Percentiles rank a stretch among this genome's conserved stretches.
phyloP scores from a whole-genome alignment of 2,797 vertebrate species.

The Onychomys arenicola region DNA sequence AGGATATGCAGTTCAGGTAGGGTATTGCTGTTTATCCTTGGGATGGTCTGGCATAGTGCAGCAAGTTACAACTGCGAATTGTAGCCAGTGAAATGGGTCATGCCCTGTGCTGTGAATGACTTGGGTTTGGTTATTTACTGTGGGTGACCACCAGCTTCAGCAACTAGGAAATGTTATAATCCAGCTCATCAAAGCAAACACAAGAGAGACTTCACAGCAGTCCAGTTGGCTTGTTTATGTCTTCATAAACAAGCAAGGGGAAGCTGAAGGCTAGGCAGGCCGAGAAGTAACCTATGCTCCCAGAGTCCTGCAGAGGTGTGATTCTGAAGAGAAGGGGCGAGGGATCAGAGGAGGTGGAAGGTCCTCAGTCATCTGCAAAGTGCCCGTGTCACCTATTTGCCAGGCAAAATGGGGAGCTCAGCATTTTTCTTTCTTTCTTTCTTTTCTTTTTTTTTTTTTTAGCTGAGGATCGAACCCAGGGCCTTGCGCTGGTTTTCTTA shows the following conservation, averaged over 20 bases:
- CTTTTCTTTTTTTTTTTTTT: too few relatives aligned
- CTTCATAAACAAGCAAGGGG: conserved; percentile 44
- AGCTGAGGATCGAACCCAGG: too few relatives aligned
- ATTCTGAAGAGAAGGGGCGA: background rate
- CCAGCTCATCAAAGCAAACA: conserved; percentile 3
- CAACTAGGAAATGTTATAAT: background rate
- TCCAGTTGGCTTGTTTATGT: conserved; percentile 38
- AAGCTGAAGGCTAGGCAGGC: background rate
- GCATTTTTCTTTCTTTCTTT: too few relatives aligned
- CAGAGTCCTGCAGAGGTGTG: background rate
- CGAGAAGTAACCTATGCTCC: background rate
- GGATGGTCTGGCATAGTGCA: background rate
- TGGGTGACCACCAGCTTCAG: background rate
- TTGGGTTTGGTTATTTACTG: conserved; percentile 26
- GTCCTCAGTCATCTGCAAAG: background rate
- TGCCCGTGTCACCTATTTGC: background rate
- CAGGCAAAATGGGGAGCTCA: background rate
- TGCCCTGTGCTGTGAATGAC: background rate
- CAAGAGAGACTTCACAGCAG: conserved; percentile 56
- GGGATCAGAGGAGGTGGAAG: background rate
- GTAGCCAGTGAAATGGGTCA: background rate
- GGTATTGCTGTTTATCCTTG: conserved; percentile 13
- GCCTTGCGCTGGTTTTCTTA: background rate
- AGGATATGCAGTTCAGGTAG: background rate
- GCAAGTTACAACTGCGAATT: background rate